phyloP scores from a whole-genome alignment of 2,888 invertebrate genomes.

The Cremastinae sp. region DNA sequence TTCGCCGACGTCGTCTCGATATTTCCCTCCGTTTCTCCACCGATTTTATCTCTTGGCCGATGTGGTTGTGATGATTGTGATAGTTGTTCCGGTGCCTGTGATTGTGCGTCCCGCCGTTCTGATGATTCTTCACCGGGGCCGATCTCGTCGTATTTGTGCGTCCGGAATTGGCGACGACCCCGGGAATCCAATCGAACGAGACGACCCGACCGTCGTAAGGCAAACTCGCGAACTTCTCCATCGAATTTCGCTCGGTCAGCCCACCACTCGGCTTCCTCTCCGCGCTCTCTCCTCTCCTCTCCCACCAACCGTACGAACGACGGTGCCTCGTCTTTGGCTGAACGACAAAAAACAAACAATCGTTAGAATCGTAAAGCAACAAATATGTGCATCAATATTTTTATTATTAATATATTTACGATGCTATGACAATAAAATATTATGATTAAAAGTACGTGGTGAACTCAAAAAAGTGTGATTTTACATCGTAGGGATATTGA shows the following conservation, averaged over 20 bases:
- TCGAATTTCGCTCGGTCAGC: slow-evolving; percentile 77
- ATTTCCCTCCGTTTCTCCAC: slow-evolving; percentile 46
- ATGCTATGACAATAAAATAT: too few species aligned
- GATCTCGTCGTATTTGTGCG: slow-evolving; percentile 52
- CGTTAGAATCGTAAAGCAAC: slow-evolving; percentile 8
- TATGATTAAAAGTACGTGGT: too few species aligned
- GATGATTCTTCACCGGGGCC: slow-evolving; percentile 49
- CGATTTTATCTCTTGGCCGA: slow-evolving; percentile 57
- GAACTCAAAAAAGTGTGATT: too few species aligned
- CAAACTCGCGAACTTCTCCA: slow-evolving; percentile 86
- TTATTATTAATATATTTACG: too few species aligned
- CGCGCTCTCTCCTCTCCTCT: slow-evolving; percentile 56
- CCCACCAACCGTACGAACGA: slow-evolving; percentile 86
- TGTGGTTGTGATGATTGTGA: slow-evolving; percentile 46
- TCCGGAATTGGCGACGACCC: slow-evolving; percentile 80
- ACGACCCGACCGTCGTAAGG: slow-evolving; percentile 83
- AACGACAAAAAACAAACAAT: slow-evolving; percentile 68
- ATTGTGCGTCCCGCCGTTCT: slow-evolving; percentile 54
- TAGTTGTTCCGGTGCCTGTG: slow-evolving; percentile 38
- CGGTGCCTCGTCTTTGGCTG: slow-evolving; percentile 90
- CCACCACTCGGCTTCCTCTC: slow-evolving; percentile 79
- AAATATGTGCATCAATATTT: slow-evolving; percentile 2
- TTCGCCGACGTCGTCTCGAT: slow-evolving; percentile 58
- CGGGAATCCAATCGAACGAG: slow-evolving; percentile 83
- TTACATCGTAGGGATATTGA: too few species aligned